Evolutionary conservation across 1,140 invertebrate species (phyloP), one percentile per base, ranked within the genome.

Genomic region (Popillia japonica): DNA sequence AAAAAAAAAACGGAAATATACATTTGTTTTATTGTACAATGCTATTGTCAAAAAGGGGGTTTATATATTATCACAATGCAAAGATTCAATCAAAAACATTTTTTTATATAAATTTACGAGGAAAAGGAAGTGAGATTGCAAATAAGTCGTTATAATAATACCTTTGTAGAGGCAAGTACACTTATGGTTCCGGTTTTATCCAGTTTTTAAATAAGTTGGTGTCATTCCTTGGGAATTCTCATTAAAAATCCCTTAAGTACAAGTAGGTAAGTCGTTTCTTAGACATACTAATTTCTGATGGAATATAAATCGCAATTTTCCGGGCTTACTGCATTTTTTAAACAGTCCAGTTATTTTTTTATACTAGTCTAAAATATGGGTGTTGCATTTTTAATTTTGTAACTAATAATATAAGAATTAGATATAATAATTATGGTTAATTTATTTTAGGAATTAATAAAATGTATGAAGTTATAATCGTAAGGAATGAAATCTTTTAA

Each of bases 41-140:
- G 20, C 20, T 68, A 68, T 22, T 23, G 61, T 68, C 61, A 34
- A 23, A 23, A 68, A 27, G 27, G 20, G 61, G 61, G 61, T n/a
- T 68, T 68, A 4, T 68, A 27, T 68, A 68, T 68, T 68, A 68
- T 68, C 61, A 68, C 61, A 68, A 68, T 68, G 20, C 8, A 68
- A 68, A 68, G 61, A 68, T 68, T 68, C 61, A 68, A 68, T 20
- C 22, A 34, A 34, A 34, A 34, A 34, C 20, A 68, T 68, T 6
- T 68, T 68, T 68, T 20, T 34, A 23, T 23, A 10, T 64, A 64
- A 2, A 22, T 11, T 8, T 8, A 68, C 6, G 22, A 68, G 11
- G 9, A 34, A 68, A 68, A 22, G 20, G 20, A 68, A 14, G 22
- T 23, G 17, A 11, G n/a, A 64, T 64, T 11, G 20, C 3, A 34